Percentiles rank a stretch among this genome's conserved stretches.
Evolutionary conservation across 2,888 invertebrate genomes (phyloP).

Genomic region (Antitype chi): DNA sequence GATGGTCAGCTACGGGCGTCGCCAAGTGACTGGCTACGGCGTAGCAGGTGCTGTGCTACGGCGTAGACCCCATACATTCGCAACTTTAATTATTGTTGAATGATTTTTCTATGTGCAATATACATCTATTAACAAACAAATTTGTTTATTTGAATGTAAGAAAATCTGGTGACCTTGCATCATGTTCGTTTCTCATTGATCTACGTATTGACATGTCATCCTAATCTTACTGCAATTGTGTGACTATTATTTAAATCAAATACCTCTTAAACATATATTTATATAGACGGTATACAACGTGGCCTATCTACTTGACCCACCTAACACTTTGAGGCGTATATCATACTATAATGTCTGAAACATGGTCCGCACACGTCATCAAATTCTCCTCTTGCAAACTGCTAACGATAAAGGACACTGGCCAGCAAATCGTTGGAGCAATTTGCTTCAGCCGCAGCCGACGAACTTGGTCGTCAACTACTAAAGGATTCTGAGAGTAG

Average conservation of each 20-base stretch:
- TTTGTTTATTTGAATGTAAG: too few relatives aligned
- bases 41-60: conserved; percentile 29
- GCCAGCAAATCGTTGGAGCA: conserved; percentile 66
- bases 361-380: conserved; percentile 42
- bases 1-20: not conserved
- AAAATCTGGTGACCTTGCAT: too few relatives aligned
- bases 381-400: conserved; percentile 44
- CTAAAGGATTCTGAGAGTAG: conserved; percentile 13
- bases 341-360: conserved; percentile 41
- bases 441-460: conserved; percentile 70
- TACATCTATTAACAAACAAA: not conserved
- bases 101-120: not conserved
- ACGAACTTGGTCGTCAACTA: conserved; percentile 59
- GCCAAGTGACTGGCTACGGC: conserved; percentile 12
- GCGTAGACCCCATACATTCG: conserved; percentile 8
- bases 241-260: not conserved
- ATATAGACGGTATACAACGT: not conserved
- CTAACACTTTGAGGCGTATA: conserved; percentile 26
- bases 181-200: not conserved
- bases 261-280: not conserved
- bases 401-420: conserved; percentile 48
- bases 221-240: not conserved
- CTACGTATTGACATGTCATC: not conserved
- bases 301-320: conserved; percentile 1
- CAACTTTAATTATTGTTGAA: not conserved